These are phyloP conservation scores for Eilema depressum DNA, from an alignment of 2,888 invertebrate species.

Conservation along the genomic window DNA sequence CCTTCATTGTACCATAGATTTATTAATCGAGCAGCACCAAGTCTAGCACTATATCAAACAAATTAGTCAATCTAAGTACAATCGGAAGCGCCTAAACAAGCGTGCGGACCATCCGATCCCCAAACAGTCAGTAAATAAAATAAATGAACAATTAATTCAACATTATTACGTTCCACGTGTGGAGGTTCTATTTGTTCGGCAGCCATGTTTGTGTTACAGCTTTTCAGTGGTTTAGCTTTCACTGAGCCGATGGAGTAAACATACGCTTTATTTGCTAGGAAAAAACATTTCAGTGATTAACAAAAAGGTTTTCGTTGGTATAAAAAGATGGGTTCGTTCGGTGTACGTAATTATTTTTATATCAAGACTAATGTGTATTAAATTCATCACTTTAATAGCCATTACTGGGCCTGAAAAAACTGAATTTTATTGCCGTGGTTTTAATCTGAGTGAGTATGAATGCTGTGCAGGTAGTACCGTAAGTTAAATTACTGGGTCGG, in stretches of 20 bases:
- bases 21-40: not conserved
- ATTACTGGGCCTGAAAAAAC: not conserved
- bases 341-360: not conserved
- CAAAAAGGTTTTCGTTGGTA: slow-evolving; percentile 9
- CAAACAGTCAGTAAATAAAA: slow-evolving; percentile 19
- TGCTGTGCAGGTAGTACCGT: too few species aligned
- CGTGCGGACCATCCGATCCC: slow-evolving; percentile 12
- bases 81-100: slow-evolving; percentile 12
- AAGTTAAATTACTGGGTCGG: too few species aligned
- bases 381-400: not conserved
- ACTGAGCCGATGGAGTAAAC: slow-evolving; percentile 17
- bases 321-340: not conserved
- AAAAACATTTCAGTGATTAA: slow-evolving; percentile 18
- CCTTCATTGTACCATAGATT: not conserved
- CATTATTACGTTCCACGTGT: slow-evolving; percentile 23
- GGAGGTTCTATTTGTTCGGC: slow-evolving; percentile 31
- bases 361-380: slow-evolving; percentile 2
- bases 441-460: not conserved
- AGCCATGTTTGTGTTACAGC: slow-evolving; percentile 29
- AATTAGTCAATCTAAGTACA: slow-evolving; percentile 1
- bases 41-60: not conserved
- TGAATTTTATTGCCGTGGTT: not conserved
- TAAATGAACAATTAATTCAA: slow-evolving; percentile 19
- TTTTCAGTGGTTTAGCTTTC: slow-evolving; percentile 20
- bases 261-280: slow-evolving; percentile 8